phyloP scores from a whole-genome alignment of 2,888 invertebrate genomes.

The Leptinotarsa peninsularis region DNA sequence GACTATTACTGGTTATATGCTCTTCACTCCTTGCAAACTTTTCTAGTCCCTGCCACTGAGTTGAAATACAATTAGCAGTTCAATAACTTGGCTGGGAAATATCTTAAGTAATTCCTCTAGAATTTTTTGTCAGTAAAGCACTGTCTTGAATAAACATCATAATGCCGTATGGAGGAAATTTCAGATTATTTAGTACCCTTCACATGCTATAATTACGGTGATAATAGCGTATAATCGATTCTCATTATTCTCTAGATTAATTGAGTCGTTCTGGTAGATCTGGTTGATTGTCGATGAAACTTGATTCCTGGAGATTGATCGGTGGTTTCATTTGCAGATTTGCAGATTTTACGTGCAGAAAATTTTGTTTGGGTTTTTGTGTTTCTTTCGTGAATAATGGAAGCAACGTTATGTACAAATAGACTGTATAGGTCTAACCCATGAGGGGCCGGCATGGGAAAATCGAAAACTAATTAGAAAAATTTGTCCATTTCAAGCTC shows the following conservation, averaged over 20 bases:
- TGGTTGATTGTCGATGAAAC: background rate
- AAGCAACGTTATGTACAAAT: too few species aligned
- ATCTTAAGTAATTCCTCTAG: constrained; percentile 18
- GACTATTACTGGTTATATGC: too few species aligned
- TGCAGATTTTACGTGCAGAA: too few species aligned
- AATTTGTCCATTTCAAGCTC: too few species aligned
- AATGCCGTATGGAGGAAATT: constrained; percentile 22
- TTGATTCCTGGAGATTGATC: background rate
- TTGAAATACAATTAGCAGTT: background rate
- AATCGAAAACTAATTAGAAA: too few species aligned
- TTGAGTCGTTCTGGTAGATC: constrained; percentile 2
- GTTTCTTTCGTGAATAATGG: too few species aligned
- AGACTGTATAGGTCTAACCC: too few species aligned
- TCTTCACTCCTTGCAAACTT: background rate
- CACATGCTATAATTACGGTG: constrained; percentile 18
- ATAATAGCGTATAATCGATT: constrained; percentile 18
- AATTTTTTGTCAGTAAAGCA: constrained; percentile 18
- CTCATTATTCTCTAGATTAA: constrained; percentile 10
- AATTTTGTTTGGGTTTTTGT: too few species aligned
- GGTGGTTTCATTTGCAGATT: background rate
- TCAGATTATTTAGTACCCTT: constrained; percentile 11
- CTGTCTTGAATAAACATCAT: constrained; percentile 22
- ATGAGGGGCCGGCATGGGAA: too few species aligned
- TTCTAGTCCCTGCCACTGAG: background rate
- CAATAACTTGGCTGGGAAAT: constrained; percentile 21